Conservation (phyloP, 2,797 vertebrate genomes). For the Notolepis coatsorum region DNA sequence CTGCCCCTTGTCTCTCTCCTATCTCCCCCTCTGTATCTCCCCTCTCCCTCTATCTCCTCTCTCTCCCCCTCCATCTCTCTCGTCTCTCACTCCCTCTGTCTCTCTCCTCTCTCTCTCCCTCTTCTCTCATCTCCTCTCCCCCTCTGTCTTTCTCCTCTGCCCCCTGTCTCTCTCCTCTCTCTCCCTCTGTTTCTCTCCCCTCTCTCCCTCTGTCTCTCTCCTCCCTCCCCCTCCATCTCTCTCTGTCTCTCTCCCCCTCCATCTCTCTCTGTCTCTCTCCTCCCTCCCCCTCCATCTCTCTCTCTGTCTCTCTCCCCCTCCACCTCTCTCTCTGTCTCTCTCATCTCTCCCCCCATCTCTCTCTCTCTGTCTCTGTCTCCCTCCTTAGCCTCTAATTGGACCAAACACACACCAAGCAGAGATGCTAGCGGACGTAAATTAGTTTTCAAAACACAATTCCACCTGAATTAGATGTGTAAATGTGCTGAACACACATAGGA, state of each 20-base stretch:
- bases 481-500: constrained; percentile 59
- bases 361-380: constrained; percentile 22
- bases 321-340: too few relatives aligned
- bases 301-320: too few relatives aligned
- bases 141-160: too few relatives aligned
- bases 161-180: too few relatives aligned
- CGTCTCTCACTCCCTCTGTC: too few relatives aligned
- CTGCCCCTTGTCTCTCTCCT: too few relatives aligned
- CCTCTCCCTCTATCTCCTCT: too few relatives aligned
- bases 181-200: too few relatives aligned
- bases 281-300: too few relatives aligned
- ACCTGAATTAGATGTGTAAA: constrained; percentile 54
- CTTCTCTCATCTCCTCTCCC: constrained; percentile 24
- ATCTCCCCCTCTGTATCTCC: constrained; percentile 29
- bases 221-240: constrained; percentile 28
- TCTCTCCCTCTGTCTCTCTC: constrained; percentile 34
- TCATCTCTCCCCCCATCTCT: constrained; percentile 28
- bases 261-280: too few relatives aligned
- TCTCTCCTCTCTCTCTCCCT: constrained; percentile 31
- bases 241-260: constrained; percentile 23
- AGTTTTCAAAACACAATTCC: constrained; percentile 59
- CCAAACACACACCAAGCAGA: constrained; percentile 27
- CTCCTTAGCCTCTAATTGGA: constrained; percentile 59
- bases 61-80: too few relatives aligned
- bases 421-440: constrained; percentile 55